Conservation (phyloP, 2,113 vertebrate species). For the Bos indicus region DNA sequence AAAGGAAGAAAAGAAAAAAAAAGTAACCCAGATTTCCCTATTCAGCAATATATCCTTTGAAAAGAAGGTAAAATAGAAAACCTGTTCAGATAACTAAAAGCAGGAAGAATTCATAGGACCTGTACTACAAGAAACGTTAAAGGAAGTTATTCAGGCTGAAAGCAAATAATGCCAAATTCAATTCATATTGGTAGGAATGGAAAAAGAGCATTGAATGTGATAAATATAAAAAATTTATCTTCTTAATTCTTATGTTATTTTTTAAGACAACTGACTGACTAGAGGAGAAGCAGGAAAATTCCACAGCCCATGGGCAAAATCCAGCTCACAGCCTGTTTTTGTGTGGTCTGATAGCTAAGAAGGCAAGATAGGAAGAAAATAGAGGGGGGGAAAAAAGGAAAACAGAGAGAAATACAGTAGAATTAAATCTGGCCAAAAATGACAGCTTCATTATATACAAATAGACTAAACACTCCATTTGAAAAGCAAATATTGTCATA, state of each 20-base stretch:
- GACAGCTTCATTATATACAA: not conserved
- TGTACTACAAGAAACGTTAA: not conserved
- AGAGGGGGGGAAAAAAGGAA: not conserved
- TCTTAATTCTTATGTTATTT: not conserved
- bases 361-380: not conserved
- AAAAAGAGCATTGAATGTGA: not conserved
- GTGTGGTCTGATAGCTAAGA: not conserved
- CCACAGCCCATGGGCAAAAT: not conserved
- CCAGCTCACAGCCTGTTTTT: not conserved
- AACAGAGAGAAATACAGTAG: not conserved
- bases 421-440: not conserved
- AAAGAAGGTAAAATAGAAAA: not conserved
- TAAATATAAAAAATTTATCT: not conserved
- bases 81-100: not conserved
- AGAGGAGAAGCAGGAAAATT: not conserved
- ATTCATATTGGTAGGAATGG: not conserved
- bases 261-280: not conserved
- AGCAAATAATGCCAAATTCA: not conserved
- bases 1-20: not conserved
- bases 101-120: not conserved
- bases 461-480: not conserved
- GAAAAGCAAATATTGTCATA: not conserved
- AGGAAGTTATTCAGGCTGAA: not conserved
- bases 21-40: not conserved
- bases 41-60: not conserved